Base-by-base conservation (phyloP, 53 echinoderm and acorn worm species). In the Crossaster papposus region DNA sequence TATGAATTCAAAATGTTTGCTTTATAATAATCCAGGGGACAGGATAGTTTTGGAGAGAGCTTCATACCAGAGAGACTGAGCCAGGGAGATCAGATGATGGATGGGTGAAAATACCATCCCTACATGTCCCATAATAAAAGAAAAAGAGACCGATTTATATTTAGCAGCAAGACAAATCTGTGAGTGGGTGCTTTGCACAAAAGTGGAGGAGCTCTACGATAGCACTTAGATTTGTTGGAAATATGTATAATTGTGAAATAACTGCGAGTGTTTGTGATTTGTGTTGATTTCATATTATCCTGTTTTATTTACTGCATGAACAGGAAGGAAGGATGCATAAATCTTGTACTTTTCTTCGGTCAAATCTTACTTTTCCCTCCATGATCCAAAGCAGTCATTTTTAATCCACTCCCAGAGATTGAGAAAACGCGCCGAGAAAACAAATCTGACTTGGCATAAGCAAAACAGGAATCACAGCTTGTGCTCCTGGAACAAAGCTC, bases 1-100 rank as follows among this genome's bases (percentile, higher is more conserved):
- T 68, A 68, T 68, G n/a, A n/a, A 68, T 68, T 68, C 68, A 68
- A 68, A n/a, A 68, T 68, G 68, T 68, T 68, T 68, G 68, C 68
- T 68, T n/a, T 26, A n/a, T 68, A 68, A 68, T 68, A 68, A 68
- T 68, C 24, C 24, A 26, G 68, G 28, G 24, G 68, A n/a, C 17
- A 28, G 22, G 68, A 26, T 4, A 12, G 68, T 26, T 3, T n/a
- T 10, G 68, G 68, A 10, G 24, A 0, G 68, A 68, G 28, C 20
- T n/a, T n/a, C n/a, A 28, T 10, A 23, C 11, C 17, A 12, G 28
- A 68, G 28, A 20, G 28, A 68, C 24, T 6, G 28, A 11, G 68
- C 10, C 28, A n/a, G 68, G 24, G n/a, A 23, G 68, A n/a, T 68
- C 22, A 23, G 68, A n/a, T 68, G 68, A 68, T 68, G 68, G 28